These are phyloP conservation scores for Apostichopus japonicus DNA, from an alignment of 35 echinoderm and acorn worm species.

Conservation along the genomic window DNA sequence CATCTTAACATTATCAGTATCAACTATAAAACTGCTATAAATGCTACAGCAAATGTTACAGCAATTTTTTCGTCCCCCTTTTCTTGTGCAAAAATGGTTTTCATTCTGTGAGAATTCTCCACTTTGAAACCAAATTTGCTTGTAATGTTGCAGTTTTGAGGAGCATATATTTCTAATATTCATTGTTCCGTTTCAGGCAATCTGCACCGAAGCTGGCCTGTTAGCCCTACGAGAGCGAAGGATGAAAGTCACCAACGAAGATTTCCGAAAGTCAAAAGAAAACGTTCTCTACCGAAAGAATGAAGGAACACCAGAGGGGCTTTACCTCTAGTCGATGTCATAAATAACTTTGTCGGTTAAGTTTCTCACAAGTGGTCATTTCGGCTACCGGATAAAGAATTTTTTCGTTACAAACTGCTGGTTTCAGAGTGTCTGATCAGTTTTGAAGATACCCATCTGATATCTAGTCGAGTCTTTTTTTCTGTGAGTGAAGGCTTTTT, in stretches of 20 bases:
- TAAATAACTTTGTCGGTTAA: background rate
- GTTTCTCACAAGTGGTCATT: background rate
- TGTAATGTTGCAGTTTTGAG: too few species aligned
- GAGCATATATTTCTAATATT: background rate
- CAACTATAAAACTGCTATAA: too few species aligned
- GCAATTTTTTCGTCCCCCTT: too few species aligned
- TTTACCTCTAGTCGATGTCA: constrained; percentile 75
- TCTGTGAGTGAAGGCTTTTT: too few species aligned
- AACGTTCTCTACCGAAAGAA: constrained; percentile 97
- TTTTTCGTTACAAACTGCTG: too few species aligned
- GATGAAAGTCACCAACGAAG: constrained; percentile 98
- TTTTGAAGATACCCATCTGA: too few species aligned
- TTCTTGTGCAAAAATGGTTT: too few species aligned
- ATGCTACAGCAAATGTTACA: too few species aligned
- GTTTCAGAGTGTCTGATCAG: too few species aligned
- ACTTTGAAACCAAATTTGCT: background rate
- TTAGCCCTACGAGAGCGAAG: constrained; percentile 94
- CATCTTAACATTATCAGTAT: too few species aligned
- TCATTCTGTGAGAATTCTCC: too few species aligned
- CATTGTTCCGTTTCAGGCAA: constrained; percentile 70
- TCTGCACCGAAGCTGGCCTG: constrained; percentile 98
- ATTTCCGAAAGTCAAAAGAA: constrained; percentile 95
- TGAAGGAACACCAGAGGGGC: constrained; percentile 97
- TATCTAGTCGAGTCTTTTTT: too few species aligned
- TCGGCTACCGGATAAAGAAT: background rate